phyloP scores from a whole-genome alignment of 2,888 invertebrate genomes.

The Pachymerium ferrugineum region DNA sequence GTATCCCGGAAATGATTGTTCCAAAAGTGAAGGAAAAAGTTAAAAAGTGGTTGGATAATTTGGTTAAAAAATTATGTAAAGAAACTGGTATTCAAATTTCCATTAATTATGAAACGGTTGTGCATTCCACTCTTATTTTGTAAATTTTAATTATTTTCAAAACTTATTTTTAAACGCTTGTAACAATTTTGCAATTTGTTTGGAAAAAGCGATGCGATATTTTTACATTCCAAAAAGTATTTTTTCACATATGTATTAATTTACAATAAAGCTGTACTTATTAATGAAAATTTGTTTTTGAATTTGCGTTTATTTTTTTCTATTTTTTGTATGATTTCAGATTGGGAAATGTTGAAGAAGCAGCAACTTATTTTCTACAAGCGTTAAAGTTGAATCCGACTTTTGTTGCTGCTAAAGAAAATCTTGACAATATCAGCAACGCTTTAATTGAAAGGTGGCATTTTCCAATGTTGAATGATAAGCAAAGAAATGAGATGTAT shows the following conservation, averaged over 20 bases:
- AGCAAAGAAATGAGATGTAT: slow-evolving; percentile 61
- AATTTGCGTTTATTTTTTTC: not conserved
- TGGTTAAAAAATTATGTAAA: not conserved
- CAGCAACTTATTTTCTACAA: slow-evolving; percentile 56
- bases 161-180: too few relatives aligned
- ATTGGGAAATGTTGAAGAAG: slow-evolving; percentile 55
- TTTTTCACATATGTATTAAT: not conserved
- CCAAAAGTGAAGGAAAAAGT: not conserved
- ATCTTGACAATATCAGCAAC: slow-evolving; percentile 63
- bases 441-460: slow-evolving; percentile 72
- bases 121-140: not conserved
- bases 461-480: slow-evolving; percentile 75
- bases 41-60: not conserved
- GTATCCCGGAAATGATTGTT: slow-evolving; percentile 19
- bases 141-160: too few relatives aligned
- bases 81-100: not conserved
- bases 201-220: too few relatives aligned
- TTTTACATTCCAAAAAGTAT: too few relatives aligned
- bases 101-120: not conserved
- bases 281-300: slow-evolving; percentile 4
- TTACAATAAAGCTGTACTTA: not conserved
- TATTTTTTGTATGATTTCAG: slow-evolving; percentile 47
- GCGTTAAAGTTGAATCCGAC: slow-evolving; percentile 53
- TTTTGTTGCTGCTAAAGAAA: slow-evolving; percentile 59
- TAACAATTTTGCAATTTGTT: too few relatives aligned